Evolutionary conservation across 2,888 invertebrate genomes (phyloP).

Genomic region (Pachymerium ferrugineum): DNA sequence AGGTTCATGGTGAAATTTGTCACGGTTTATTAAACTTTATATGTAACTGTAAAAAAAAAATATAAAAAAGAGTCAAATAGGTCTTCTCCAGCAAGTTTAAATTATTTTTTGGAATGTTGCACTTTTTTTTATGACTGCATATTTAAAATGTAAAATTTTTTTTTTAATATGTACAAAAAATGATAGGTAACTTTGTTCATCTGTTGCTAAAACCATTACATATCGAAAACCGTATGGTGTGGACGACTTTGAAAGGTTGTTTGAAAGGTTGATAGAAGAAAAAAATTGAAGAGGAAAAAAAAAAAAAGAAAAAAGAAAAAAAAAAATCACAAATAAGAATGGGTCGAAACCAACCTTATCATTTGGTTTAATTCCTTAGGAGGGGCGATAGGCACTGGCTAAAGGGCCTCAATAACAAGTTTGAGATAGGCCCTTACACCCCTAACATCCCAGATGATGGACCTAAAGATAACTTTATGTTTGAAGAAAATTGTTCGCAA

Average conservation of each 20-base stretch:
- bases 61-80: background rate
- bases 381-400: constrained; percentile 11
- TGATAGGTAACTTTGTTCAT: no score
- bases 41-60: background rate
- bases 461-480: constrained; percentile 11
- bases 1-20: constrained; percentile 10
- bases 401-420: constrained; percentile 18
- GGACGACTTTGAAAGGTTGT: no score
- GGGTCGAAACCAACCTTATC: constrained; percentile 5
- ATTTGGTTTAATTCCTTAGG: background rate
- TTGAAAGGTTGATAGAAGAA: no score
- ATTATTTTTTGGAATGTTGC: no score
- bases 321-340: background rate
- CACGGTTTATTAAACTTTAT: constrained; percentile 10
- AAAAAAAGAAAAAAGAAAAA: background rate
- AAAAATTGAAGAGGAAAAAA: background rate
- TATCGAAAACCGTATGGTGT: no score
- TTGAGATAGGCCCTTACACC: constrained; percentile 10
- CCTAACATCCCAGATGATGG: constrained; percentile 14
- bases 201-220: no score
- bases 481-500: background rate
- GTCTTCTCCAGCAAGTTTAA: no score
- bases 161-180: no score
- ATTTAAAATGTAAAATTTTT: no score
- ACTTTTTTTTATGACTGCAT: no score